Base-by-base conservation (phyloP, 2,797 vertebrate species). In the Gymnocypris eckloni region DNA sequence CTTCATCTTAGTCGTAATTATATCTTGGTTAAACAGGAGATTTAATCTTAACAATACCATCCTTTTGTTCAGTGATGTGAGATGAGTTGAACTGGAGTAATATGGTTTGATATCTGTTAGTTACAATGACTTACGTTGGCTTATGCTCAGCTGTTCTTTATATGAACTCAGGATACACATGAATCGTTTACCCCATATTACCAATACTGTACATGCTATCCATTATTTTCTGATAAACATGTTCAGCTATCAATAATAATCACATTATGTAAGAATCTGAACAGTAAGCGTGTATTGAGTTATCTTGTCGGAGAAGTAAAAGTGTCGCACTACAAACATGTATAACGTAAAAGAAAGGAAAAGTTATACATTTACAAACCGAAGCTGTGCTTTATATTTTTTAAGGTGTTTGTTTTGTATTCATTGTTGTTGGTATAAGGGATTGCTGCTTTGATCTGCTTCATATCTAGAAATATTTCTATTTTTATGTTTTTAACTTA, bases 391-490 rank as follows among this genome's bases (percentile, higher is more conserved):
- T 83, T 83, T 52, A 54, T 67, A 52, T 41, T 54, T 73, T 67
- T 67, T 75, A 64, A 6, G 72, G 59, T 76, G 41, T 54, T 67
- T 82, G 7, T 76, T 52, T 84, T 52, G 48, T 76, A 77, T 67
- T 43, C 6, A 50, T 48, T 25, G 8, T 56, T 79, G 39, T 81
- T 69, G 79, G 73, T 69, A 25, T n/a, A 78, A 78, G 83, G 76
- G 33, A 59, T 71, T 79, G 18, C 25, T 82, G 25, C 70, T 50
- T 48, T 61, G 20, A 28, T 56, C 50, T 71, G 52, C 41, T n/a
- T 13, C 0, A 20, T 48, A 66, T 48, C 18, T 39, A 48, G 9
- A 83, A 76, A 76, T 52, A 11, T 73, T 33, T 72, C 8, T 82
- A 61, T 83, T 75, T 81, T 43, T 25, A 48, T 73, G 39, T 43